These are phyloP conservation scores for Oxystoma pomonae DNA, from an alignment of 2,888 invertebrate genomes.

Conservation along the genomic window DNA sequence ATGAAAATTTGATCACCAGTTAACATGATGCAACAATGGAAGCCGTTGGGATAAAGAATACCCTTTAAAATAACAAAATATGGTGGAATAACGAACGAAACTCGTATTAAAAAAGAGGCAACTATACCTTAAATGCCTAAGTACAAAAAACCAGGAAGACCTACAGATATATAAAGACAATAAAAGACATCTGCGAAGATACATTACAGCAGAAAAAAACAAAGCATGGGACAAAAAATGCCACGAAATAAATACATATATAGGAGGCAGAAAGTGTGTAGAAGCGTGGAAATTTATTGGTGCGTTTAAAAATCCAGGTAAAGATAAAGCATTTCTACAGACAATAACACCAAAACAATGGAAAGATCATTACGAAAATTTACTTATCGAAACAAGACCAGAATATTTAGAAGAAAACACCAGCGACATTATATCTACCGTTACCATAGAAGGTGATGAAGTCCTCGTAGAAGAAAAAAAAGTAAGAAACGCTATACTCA, in stretches of 20 bases:
- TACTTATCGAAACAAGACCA: conserved; percentile 1
- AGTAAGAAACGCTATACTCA: conserved; percentile 1
- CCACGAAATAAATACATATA: too few relatives aligned
- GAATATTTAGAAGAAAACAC: not conserved
- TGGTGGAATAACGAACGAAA: not conserved
- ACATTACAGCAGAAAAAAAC: too few relatives aligned
- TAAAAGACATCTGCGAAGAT: too few relatives aligned
- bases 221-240: too few relatives aligned
- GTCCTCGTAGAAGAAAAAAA: not conserved
- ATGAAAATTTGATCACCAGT: not conserved
- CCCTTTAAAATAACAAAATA: not conserved
- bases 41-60: not conserved
- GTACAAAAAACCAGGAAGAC: too few relatives aligned
- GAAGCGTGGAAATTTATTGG: conserved; percentile 1
- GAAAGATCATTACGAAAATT: not conserved
- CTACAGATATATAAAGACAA: too few relatives aligned
- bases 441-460: too few relatives aligned
- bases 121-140: too few relatives aligned
- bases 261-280: not conserved
- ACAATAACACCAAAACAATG: not conserved
- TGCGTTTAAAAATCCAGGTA: not conserved
- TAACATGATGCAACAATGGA: not conserved
- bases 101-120: too few relatives aligned
- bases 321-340: not conserved
- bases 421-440: too few relatives aligned